Evolutionary conservation across 53 echinoderm and acorn worm genomes (phyloP).

Genomic region (Actinopyga echinites): DNA sequence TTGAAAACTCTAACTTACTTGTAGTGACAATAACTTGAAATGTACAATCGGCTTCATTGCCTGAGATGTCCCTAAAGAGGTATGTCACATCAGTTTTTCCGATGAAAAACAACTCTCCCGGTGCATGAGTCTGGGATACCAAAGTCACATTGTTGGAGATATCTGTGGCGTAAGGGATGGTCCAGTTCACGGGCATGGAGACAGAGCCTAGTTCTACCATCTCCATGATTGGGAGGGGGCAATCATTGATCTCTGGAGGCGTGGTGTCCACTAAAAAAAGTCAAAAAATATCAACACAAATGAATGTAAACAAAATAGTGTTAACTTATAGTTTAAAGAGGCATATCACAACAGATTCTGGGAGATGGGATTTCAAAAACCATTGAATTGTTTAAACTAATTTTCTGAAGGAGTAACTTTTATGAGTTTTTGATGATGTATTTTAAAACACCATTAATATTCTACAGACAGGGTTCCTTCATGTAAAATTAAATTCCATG

Average conservation of each 20-base stretch:
- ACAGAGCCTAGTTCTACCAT: slow-evolving; percentile 1
- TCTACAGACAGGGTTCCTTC: too few relatives aligned
- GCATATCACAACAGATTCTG: too few relatives aligned
- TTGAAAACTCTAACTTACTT: too few relatives aligned
- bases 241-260: not conserved
- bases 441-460: too few relatives aligned
- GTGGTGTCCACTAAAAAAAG: not conserved
- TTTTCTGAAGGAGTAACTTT: too few relatives aligned
- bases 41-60: slow-evolving; percentile 19
- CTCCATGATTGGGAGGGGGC: not conserved
- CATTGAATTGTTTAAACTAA: too few relatives aligned
- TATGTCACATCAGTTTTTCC: slow-evolving; percentile 34
- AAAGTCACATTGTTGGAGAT: not conserved
- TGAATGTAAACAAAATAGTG: too few relatives aligned
- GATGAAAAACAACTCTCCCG: slow-evolving; percentile 22
- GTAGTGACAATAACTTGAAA: slow-evolving; percentile 16
- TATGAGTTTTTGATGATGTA: too few relatives aligned
- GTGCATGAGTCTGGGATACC: not conserved
- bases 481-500: too few relatives aligned
- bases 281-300: not conserved
- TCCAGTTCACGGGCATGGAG: slow-evolving; percentile 3
- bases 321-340: too few relatives aligned
- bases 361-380: too few relatives aligned
- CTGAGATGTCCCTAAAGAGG: slow-evolving; percentile 11
- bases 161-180: slow-evolving; percentile 30